Base-by-base conservation (phyloP, 2,888 invertebrate species). In the Platerodrilus igneus region DNA sequence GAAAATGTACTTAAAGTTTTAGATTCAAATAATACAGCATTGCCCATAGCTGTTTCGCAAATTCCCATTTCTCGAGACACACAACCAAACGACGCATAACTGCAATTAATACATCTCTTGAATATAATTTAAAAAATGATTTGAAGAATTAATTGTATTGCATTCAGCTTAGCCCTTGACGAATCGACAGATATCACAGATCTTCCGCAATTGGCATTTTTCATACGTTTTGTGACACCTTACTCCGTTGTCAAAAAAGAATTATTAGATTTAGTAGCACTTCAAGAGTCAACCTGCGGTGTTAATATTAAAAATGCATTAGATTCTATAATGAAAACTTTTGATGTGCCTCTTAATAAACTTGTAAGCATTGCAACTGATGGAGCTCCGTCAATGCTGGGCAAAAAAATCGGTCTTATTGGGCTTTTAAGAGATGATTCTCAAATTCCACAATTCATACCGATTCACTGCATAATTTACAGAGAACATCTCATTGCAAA, bases 101-200 rank as follows among this genome's bases (percentile, higher is more conserved):
- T 43, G 42, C 38, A 46, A 46, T 46, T 39, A 46, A 35, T 43
- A 39, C 26, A 46, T 38, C 38, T 46, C 26, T 38, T 46, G 43
- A 43, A 46, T 35, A 43, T 39, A 43, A 39, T 38, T 39, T 38
- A 25, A 41, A 41, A 45, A 42, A 42, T 39, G 35, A 46, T 34
- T 46, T 42, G 37, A 43, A n/a, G n/a, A n/a, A n/a, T n/a, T n/a
- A n/a, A n/a, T n/a, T 30, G 39, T 37, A 23, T 40, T 40, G 44
- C 35, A 44, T 40, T 44, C 40, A 41, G 41, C 32, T 45, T 43
- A 43, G 38, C 39, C 34, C 43, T 45, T 37, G 41, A 45, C 41
- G 37, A 42, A 42, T 45, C 38, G 32, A 34, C 41, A 42, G 45
- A 46, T 37, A 42, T 45, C 34, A 28, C 33, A 37, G 42, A 46